Evolutionary conservation across 2,888 invertebrate species (phyloP), one percentile per base, ranked within the genome.

Genomic region (Rotaria macrura): DNA sequence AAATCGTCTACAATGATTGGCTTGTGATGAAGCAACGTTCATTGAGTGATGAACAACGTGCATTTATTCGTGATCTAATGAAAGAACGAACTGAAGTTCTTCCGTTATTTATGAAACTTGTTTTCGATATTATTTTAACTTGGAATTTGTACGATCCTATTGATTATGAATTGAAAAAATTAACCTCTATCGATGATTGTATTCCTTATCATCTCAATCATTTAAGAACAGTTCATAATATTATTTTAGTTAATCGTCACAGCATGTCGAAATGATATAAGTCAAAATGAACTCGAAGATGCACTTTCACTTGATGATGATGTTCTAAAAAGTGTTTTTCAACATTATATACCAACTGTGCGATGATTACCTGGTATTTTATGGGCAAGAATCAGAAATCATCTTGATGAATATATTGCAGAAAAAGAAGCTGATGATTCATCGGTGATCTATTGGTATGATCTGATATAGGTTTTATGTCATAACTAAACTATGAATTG

Each of bases 241-340:
- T n/a, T 20, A 10, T 85, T n/a, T 49, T 85, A 12, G 84, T 85
- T 54, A 52, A 29, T 9, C 47, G 84, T 85, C 65, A 57, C 49
- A n/a, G 47, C 40, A 38, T 74, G 38, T 74, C 40, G 74, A 23
- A 84, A 85, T 29, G 85, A 84, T 12, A 74, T 86, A 25, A 84
- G 79, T 52, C 84, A 86, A 40, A 79, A 49, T 43, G 86, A 86
- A 55, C 40, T 86, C 20, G 86, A 86, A 47, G 86, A 86, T 52
- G 72, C 84, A 20, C 57, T 86, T 4, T 65, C 65, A 25, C 54
- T 86, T 52, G 86, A 86, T 40, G 86, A 86, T 49, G 84, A 86
- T 84, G 86, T 86, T n/a, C n/a, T 86, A 1, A 84, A 84, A 74
- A 79, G 74, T 54, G 86, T 86, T 10, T 84, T 86, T 65, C 79